Percentiles rank a stretch among this genome's conserved stretches.
These are phyloP conservation scores for Lasioglossum zephyrum DNA, from an alignment of 2,888 invertebrate genomes.

Conservation along the genomic window DNA sequence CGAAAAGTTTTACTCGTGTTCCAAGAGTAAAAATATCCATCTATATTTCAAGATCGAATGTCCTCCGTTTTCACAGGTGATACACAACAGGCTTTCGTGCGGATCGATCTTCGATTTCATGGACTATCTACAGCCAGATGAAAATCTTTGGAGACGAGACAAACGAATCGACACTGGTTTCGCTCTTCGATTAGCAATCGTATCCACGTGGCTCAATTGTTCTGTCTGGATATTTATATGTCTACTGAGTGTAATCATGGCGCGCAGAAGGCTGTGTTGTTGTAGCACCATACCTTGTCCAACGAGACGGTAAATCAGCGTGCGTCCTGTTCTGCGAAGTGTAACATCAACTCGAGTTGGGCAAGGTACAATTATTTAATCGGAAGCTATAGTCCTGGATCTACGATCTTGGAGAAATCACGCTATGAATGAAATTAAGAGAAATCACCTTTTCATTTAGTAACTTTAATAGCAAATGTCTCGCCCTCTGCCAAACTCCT, in stretches of 20 bases:
- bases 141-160: slow-evolving; percentile 87
- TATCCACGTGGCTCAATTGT: slow-evolving; percentile 88
- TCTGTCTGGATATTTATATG: slow-evolving; percentile 86
- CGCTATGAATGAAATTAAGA: not conserved
- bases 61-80: slow-evolving; percentile 74
- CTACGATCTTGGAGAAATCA: not conserved
- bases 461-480: slow-evolving; percentile 1
- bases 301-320: no score
- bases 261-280: slow-evolving; percentile 77
- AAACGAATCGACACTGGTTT: slow-evolving; percentile 90
- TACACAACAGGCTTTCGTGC: slow-evolving; percentile 89
- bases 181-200: slow-evolving; percentile 88
- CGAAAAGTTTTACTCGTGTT: no score
- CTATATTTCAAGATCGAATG: no score
- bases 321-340: no score
- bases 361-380: not conserved
- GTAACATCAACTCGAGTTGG: no score
- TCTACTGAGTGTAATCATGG: slow-evolving; percentile 86
- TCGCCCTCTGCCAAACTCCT: not conserved
- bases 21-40: no score
- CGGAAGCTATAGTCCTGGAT: not conserved
- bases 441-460: not conserved
- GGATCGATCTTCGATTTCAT: slow-evolving; percentile 92
- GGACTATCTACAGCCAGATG: slow-evolving; percentile 92
- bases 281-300: slow-evolving; percentile 38